Evolutionary conservation across 2,888 invertebrate genomes (phyloP), one percentile per base, ranked within the genome.

Genomic region (Octodonta nipae): DNA sequence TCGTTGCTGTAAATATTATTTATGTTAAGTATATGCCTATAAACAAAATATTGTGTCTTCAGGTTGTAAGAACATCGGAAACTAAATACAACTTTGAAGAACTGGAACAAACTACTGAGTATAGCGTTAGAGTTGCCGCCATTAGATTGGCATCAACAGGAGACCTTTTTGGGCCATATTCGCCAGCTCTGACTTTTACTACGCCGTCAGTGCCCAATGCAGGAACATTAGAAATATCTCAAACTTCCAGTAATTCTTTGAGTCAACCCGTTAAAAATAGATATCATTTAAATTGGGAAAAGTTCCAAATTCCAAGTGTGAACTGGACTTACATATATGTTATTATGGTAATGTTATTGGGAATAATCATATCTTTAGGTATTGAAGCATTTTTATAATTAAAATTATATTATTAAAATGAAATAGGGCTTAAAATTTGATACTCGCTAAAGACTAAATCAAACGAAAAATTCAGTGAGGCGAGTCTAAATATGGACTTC

Each of bases 71-170:
- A 47, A 81, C 81, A 34, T 51, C 64, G 37, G 76, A 72, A 46
- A 66, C 71, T 35, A 70, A 68, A 60, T 73, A 67, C 56, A 67
- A 67, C 56, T 61, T 78, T 56, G 67, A 71, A 63, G 74, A 77
- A 54, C 68, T 88, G 55, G 77, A 80, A 49, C 68, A 77, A 31
- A 81, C 81, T 49, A 71, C 71, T 33, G 80, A 82, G 55, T 87
- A 87, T 64, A 64, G 66, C 49, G 75, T 81, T 49, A 75, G 87
- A 33, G 84, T 88, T 41, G 78, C 80, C 63, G 78, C 80, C 15
- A 73, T 86, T 49, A 73, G 88, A 28, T 63, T 65, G 32, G 70
- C 73, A 33, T 66, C 70, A 47, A 64, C 63, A 31, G 70, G 71
- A 24, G 70, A 71, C 48, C 67, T 83, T 45, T 61, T 70, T 37